Conservation (phyloP, 2,113 vertebrate genomes). For the Tursiops truncatus region DNA sequence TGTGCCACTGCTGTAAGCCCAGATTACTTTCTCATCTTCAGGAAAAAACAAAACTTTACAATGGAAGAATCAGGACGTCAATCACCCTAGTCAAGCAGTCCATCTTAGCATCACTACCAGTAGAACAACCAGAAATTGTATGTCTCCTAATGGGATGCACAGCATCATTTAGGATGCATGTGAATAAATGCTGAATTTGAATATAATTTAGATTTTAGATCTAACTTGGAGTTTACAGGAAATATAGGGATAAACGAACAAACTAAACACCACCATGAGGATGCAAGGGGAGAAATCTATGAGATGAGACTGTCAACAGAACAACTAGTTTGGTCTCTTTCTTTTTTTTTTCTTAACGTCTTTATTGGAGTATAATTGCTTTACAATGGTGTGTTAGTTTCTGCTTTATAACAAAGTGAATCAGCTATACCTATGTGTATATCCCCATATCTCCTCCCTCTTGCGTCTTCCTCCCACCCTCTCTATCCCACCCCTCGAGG, state of each 20-base stretch:
- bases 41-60: conserved; percentile 22
- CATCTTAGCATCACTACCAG: not conserved
- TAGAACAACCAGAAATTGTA: not conserved
- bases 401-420: no score
- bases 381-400: no score
- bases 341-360: no score
- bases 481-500: no score
- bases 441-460: no score
- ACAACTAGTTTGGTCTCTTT: not conserved
- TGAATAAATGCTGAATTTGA: not conserved
- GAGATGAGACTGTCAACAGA: not conserved
- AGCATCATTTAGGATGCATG: not conserved
- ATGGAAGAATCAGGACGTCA: not conserved
- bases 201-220: conserved; percentile 33
- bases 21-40: conserved; percentile 23
- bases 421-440: no score
- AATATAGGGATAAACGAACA: conserved; percentile 8
- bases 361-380: no score
- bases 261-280: not conserved
- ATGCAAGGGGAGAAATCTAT: not conserved
- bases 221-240: conserved; percentile 22
- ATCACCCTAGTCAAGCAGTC: not conserved
- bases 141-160: not conserved
- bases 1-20: not conserved
- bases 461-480: no score